Evolutionary conservation across 30 jellyfish, hydroid and myxozoan species (phyloP).

Genomic region (Hydractinia symbiolongicarpus): DNA sequence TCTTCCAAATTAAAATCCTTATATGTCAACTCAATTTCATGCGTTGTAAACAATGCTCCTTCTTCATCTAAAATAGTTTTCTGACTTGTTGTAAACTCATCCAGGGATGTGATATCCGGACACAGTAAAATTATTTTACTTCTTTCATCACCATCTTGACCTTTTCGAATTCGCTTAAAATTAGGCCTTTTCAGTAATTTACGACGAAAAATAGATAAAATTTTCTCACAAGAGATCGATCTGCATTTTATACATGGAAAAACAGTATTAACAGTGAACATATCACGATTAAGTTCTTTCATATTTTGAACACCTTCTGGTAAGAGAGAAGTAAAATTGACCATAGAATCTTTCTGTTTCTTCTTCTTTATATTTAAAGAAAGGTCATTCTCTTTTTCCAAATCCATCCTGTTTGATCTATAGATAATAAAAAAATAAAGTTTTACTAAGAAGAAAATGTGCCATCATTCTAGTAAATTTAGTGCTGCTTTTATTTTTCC

Average conservation of each 20-base stretch:
- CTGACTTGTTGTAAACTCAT: conserved; percentile 37
- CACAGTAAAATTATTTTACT: conserved; percentile 30
- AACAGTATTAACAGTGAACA: neutral
- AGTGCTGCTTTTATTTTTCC: too few relatives aligned
- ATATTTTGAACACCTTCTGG: conserved; percentile 25
- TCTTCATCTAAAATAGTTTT: conserved; percentile 22
- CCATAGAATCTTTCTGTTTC: neutral
- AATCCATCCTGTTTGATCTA: too few relatives aligned
- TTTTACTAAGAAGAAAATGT: too few relatives aligned
- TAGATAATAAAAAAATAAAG: too few relatives aligned
- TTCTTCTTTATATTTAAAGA: too few relatives aligned
- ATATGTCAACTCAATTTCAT: conserved; percentile 42
- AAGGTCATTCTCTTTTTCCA: too few relatives aligned
- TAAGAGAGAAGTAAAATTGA: conserved; percentile 12
- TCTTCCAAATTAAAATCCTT: conserved; percentile 68
- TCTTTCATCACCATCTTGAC: neutral
- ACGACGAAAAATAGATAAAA: conserved; percentile 8
- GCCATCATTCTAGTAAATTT: too few relatives aligned
- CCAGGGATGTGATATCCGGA: conserved; percentile 15
- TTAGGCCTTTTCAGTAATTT: conserved; percentile 20
- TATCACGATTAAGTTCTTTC: conserved; percentile 17
- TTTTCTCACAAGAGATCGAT: conserved; percentile 2
- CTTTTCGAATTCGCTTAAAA: conserved; percentile 12
- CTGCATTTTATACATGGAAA: conserved; percentile 30
- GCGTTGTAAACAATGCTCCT: conserved; percentile 26